Evolutionary conservation across 2,888 invertebrate species (phyloP).

Genomic region (Anthophora plumipes): DNA sequence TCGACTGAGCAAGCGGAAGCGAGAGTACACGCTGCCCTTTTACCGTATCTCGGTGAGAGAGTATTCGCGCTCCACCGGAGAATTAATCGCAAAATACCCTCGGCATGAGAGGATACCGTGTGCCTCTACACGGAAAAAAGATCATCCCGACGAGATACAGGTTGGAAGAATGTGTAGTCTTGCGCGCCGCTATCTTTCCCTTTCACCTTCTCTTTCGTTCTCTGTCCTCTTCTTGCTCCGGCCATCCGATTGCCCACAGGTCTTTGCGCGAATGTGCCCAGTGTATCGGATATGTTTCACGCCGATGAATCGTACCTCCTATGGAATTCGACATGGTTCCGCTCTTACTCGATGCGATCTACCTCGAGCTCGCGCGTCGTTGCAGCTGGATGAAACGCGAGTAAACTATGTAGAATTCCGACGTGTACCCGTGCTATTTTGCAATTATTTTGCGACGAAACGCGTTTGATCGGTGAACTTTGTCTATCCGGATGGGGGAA

Average conservation of each 20-base stretch:
- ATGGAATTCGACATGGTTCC: conserved; percentile 56
- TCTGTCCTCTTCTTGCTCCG: too few species aligned
- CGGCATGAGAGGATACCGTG: conserved; percentile 23
- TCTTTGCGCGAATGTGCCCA: conserved; percentile 6
- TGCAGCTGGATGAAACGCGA: background rate
- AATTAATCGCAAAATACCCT: conserved; percentile 59
- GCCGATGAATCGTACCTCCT: conserved; percentile 47
- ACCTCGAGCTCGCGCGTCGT: background rate
- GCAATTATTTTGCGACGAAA: conserved; percentile 1
- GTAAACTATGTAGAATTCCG: background rate
- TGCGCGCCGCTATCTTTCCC: background rate
- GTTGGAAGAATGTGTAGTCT: background rate
- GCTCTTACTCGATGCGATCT: conserved; percentile 35
- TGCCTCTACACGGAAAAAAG: conserved; percentile 25
- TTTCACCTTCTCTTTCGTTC: background rate
- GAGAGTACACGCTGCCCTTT: conserved; percentile 48
- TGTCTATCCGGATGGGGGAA: too few species aligned
- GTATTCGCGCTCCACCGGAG: conserved; percentile 45
- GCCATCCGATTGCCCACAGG: conserved; percentile 7
- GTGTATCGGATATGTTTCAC: conserved; percentile 44
- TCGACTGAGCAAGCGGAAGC: conserved; percentile 48
- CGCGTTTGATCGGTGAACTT: background rate
- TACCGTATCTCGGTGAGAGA: conserved; percentile 30
- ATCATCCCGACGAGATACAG: conserved; percentile 4
- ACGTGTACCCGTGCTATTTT: background rate